Conservation (phyloP, 2,113 vertebrate species). For the Labeo catla region DNA sequence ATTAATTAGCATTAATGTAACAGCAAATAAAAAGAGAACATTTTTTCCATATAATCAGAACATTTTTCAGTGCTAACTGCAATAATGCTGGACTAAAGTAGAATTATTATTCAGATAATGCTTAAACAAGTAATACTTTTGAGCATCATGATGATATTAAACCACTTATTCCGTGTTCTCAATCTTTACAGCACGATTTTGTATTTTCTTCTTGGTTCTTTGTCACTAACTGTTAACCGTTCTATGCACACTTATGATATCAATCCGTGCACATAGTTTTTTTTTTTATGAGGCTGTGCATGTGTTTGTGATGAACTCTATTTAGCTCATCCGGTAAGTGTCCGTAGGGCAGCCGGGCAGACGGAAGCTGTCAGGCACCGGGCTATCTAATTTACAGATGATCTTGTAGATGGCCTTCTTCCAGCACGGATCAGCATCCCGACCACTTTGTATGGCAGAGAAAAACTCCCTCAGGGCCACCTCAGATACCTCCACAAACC, state of each 20-base stretch:
- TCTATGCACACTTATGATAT: background rate
- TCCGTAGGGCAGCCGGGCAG: constrained; percentile 96
- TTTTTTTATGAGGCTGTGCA: background rate
- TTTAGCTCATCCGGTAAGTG: constrained; percentile 64
- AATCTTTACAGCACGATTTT: background rate
- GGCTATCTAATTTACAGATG: constrained; percentile 98
- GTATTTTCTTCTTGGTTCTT: background rate
- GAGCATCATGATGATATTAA: background rate
- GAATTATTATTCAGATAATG: background rate
- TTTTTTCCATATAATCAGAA: constrained; percentile 18
- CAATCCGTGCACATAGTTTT: background rate
- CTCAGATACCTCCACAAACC: constrained; percentile 97
- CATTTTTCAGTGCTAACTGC: background rate
- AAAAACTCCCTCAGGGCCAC: constrained; percentile 99
- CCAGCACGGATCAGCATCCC: constrained; percentile 99
- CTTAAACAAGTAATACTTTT: constrained; percentile 23
- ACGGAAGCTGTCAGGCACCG: constrained; percentile 96
- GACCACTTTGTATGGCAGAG: constrained; percentile 96
- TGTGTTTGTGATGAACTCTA: background rate
- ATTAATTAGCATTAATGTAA: constrained; percentile 45
- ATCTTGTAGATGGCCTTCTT: constrained; percentile 99
- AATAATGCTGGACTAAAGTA: constrained; percentile 6
- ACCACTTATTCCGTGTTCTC: background rate
- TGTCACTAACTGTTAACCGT: background rate
- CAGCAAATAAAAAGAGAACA: constrained; percentile 33